phyloP scores from a whole-genome alignment of 2,797 vertebrate species.

The Rhinoraja longicauda region DNA sequence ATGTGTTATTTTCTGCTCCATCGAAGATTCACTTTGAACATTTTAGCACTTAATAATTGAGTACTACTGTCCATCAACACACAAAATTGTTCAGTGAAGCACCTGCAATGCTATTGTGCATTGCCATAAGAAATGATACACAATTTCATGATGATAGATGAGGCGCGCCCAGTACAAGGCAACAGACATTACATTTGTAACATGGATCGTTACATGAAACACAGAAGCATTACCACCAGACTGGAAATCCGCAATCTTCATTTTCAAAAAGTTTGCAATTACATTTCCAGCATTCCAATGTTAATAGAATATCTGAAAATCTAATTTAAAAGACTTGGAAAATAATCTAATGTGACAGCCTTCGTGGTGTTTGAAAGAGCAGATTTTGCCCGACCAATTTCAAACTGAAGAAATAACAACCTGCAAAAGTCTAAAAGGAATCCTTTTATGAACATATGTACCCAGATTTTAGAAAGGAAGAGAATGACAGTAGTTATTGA shows the following conservation, averaged over 20 bases:
- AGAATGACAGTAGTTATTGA: not conserved
- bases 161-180: not conserved
- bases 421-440: not conserved
- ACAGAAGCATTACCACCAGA: not conserved
- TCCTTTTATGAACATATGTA: not conserved
- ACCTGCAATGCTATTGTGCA: not conserved
- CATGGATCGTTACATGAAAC: not conserved
- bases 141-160: not conserved
- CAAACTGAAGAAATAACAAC: not conserved
- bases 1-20: not conserved
- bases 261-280: not conserved
- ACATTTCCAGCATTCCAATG: not conserved
- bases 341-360: not conserved
- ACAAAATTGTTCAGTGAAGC: constrained; percentile 7
- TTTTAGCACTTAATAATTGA: not conserved
- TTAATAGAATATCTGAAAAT: not conserved
- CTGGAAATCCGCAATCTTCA: not conserved
- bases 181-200: not conserved
- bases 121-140: not conserved
- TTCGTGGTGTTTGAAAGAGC: not conserved
- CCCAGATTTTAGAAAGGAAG: not conserved
- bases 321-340: not conserved
- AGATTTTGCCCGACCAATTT: not conserved
- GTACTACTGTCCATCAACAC: not conserved
- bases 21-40: not conserved